Conservation (phyloP, 1,140 invertebrate species). For the Lineus longissimus region DNA sequence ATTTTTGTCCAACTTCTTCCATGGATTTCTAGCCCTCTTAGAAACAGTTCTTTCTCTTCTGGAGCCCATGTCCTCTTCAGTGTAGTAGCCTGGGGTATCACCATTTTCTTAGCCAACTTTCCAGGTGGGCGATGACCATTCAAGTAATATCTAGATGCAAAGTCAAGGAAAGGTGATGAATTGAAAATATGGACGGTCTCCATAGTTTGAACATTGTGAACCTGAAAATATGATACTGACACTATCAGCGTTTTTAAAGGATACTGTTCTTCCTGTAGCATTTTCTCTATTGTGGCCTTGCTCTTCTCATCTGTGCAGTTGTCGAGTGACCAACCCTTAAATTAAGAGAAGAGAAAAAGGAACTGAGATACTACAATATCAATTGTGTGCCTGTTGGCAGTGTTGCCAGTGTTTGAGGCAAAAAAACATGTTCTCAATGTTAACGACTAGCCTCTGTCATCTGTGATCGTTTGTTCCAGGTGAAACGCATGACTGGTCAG, state of each 20-base stretch:
- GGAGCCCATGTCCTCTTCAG: constrained; percentile 42
- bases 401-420: too few relatives aligned
- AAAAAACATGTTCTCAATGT: too few relatives aligned
- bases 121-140: constrained; percentile 28
- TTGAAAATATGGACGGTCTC: too few relatives aligned
- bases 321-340: constrained; percentile 48
- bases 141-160: constrained; percentile 33
- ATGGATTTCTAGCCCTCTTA: constrained; percentile 63
- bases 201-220: too few relatives aligned
- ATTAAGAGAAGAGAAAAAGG: neutral
- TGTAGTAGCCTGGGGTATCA: neutral
- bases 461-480: too few relatives aligned
- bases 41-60: constrained; percentile 60
- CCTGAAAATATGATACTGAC: too few relatives aligned
- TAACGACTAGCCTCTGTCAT: too few relatives aligned
- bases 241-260: constrained; percentile 25
- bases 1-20: constrained; percentile 63
- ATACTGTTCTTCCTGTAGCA: constrained; percentile 53
- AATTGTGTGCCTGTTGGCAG: too few relatives aligned
- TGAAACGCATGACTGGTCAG: too few relatives aligned
- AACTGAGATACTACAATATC: neutral
- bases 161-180: constrained; percentile 12
- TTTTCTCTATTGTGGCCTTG: constrained; percentile 49
- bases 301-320: constrained; percentile 47
- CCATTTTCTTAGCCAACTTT: neutral